Conservation (phyloP, 1,140 invertebrate species). For the Lepidotrigona ventralis region DNA sequence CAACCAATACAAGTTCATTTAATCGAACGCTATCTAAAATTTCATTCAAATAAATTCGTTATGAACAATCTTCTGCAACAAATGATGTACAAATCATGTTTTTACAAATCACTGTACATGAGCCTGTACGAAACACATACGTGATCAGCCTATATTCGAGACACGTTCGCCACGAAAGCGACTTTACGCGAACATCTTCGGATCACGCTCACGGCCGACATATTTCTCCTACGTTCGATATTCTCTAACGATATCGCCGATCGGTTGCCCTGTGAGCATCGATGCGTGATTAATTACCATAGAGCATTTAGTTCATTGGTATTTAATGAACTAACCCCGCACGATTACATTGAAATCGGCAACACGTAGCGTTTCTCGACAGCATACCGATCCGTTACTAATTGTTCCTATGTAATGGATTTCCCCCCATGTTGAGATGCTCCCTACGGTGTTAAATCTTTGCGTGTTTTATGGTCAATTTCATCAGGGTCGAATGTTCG, state of each 20-base stretch:
- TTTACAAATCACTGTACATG: no score
- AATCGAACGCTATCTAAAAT: no score
- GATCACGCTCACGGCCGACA: neutral
- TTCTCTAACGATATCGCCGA: slow-evolving; percentile 3
- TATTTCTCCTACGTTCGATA: neutral
- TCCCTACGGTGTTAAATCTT: neutral
- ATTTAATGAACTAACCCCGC: slow-evolving; percentile 23
- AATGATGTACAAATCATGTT: no score
- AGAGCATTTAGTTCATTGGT: neutral
- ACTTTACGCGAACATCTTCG: neutral
- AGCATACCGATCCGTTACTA: slow-evolving; percentile 9
- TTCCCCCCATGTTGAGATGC: neutral
- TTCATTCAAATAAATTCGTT: no score
- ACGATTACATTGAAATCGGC: slow-evolving; percentile 23
- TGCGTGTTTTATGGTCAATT: neutral
- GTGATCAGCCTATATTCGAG: no score
- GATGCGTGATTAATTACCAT: slow-evolving; percentile 25
- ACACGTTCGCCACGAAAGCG: neutral
- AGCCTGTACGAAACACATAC: no score
- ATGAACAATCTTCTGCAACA: neutral
- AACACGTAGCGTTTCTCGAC: slow-evolving; percentile 2
- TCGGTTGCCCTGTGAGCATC: slow-evolving; percentile 20
- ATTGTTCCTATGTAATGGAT: slow-evolving; percentile 21
- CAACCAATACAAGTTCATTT: no score
- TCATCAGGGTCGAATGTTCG: neutral